Percentiles rank a stretch among this genome's conserved stretches.
Conservation (phyloP, 2,888 invertebrate species). For the Epistrophella euchroma region DNA sequence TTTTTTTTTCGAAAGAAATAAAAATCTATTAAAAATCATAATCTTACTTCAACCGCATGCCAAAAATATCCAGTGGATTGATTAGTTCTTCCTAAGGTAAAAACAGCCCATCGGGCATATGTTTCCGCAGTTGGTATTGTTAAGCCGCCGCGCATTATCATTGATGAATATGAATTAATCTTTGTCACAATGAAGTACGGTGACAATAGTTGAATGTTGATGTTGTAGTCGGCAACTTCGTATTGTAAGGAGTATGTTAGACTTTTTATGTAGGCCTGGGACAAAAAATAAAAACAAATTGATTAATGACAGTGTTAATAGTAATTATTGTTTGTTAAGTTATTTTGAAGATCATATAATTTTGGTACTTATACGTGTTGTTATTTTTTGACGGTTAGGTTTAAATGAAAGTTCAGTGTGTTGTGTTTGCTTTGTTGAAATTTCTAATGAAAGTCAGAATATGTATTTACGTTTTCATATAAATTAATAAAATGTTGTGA, state of each 20-base stretch:
- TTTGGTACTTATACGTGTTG: not conserved
- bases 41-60: conserved; percentile 90
- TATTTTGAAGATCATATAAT: not conserved
- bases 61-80: conserved; percentile 94
- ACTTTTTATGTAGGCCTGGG: conserved; percentile 88
- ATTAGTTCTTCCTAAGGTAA: conserved; percentile 91
- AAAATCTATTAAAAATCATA: not conserved
- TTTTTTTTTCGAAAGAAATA: not conserved
- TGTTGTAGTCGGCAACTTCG: conserved; percentile 90
- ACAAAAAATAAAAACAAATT: conserved; percentile 75
- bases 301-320: conserved; percentile 23
- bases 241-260: conserved; percentile 91
- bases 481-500: too few species aligned
- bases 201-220: conserved; percentile 92
- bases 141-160: conserved; percentile 87
- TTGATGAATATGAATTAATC: conserved; percentile 92
- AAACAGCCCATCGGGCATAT: conserved; percentile 90
- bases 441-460: too few species aligned
- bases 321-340: not conserved
- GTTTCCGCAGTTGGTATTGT: conserved; percentile 88
- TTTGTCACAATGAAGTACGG: conserved; percentile 94
- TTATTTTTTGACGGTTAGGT: not conserved
- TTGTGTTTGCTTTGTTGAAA: too few species aligned
- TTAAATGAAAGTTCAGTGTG: not conserved
- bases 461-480: too few species aligned